These are phyloP conservation scores for Heliconius sara DNA, from an alignment of 2,888 invertebrate genomes.

Conservation along the genomic window DNA sequence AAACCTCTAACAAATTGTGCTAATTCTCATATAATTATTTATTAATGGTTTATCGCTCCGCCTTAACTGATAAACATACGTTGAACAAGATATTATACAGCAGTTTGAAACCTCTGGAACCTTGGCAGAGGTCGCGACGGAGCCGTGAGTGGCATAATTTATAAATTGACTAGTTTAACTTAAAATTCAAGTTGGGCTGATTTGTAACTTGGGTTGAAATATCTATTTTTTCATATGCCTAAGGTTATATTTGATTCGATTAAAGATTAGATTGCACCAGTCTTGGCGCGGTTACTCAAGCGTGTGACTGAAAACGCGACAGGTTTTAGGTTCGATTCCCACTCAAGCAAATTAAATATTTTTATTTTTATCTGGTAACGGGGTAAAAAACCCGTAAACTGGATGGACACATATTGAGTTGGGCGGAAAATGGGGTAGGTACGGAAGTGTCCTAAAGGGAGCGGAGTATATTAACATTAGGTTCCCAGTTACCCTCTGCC, in stretches of 20 bases:
- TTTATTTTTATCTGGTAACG: too few relatives aligned
- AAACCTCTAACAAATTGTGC: not conserved
- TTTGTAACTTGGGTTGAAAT: constrained; percentile 11
- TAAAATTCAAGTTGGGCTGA: constrained; percentile 33
- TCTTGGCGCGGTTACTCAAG: too few relatives aligned
- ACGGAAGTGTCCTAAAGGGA: too few relatives aligned
- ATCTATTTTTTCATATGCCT: not conserved
- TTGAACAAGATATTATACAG: constrained; percentile 4
- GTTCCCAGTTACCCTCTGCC: too few relatives aligned
- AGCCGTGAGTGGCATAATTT: constrained; percentile 41
- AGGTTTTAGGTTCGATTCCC: too few relatives aligned
- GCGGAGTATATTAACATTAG: too few relatives aligned
- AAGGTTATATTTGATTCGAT: not conserved
- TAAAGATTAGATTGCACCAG: not conserved
- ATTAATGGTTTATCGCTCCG: constrained; percentile 16
- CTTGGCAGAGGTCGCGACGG: constrained; percentile 38
- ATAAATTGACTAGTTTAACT: constrained; percentile 39
- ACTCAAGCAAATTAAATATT: too few relatives aligned
- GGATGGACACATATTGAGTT: too few relatives aligned
- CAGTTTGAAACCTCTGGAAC: constrained; percentile 31
- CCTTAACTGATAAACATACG: constrained; percentile 6
- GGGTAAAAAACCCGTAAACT: too few relatives aligned
- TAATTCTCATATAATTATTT: constrained; percentile 9
- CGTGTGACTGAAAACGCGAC: too few relatives aligned
- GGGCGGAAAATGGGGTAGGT: too few relatives aligned